These are phyloP conservation scores for Rhabdomys pumilio DNA, from an alignment of 2,797 vertebrate genomes.

Conservation along the genomic window DNA sequence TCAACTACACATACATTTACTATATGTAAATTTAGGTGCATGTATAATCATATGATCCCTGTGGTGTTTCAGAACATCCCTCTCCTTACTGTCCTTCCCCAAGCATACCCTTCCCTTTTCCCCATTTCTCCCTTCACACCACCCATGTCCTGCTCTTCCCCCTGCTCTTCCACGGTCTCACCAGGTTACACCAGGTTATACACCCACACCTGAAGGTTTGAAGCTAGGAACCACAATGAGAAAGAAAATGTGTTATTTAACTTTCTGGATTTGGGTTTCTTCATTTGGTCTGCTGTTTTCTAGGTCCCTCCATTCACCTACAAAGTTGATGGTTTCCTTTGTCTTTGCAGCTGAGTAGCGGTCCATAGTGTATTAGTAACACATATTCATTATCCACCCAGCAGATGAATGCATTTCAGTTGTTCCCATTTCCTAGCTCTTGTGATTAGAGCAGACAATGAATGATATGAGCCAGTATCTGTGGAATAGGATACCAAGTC, in stretches of 20 bases:
- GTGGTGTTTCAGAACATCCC: neutral
- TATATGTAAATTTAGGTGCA: neutral
- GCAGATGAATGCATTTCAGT: neutral
- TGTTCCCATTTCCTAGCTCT: no score
- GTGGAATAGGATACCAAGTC: neutral
- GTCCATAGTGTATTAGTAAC: accelerated
- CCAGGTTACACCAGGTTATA: neutral
- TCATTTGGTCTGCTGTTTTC: neutral
- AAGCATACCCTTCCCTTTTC: no score
- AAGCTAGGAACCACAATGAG: neutral
- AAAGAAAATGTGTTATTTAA: neutral
- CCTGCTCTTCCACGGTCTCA: neutral
- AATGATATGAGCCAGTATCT: no score
- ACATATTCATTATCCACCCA: no score
- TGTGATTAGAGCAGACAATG: neutral
- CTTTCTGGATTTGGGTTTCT: neutral
- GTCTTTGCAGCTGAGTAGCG: neutral
- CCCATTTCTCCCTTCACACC: neutral
- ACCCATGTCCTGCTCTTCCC: no score
- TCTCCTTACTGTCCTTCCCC: no score
- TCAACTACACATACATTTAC: neutral
- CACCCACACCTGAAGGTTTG: neutral
- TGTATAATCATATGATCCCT: neutral
- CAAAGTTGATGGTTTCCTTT: neutral
- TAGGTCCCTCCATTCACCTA: neutral